Base-by-base conservation (phyloP, 2,888 invertebrate species). In the Oligia latruncula region DNA sequence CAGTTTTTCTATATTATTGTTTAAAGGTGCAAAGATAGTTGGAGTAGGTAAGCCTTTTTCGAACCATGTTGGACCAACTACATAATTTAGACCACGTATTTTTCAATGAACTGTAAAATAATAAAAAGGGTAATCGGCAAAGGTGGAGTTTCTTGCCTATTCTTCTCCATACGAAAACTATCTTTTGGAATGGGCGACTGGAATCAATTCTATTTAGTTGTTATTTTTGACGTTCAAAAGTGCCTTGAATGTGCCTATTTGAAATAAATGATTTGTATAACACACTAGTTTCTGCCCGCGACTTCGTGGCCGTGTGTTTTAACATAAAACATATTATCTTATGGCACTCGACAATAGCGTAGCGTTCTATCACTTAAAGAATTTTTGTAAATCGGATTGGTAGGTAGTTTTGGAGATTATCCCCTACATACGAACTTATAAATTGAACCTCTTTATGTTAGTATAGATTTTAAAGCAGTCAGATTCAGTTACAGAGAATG, bases 1-100 rank as follows among this genome's bases (percentile, higher is more conserved):
- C 49, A 17, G 65, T 52, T 72, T 81, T 73, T 64, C 20, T 49
- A 20, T 60, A 66, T 67, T 71, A 52, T 67, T 70, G 52, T 40
- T 66, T 23, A 40, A 68, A 58, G 4, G 43, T n/a, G n/a, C 35
- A 75, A 62, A 40, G 15, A 2, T n/a, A 8, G 29, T 68, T 78
- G 3, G 20, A 23, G 40, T 40, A 6, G 40, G 40, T 23, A 60
- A 67, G n/a, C 78, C 23, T 78, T 46, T 67, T 49, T 40, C 5
- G 6, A 55, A 23, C 9, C 9, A 43, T 76, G 11, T 40, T 43
- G 17, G 4, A 20, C 5, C 9, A 46, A 29, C 2, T 52, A 40
- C 40, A 40, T 40, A 13, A 1, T 13, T 49, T n/a, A 1, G 5
- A 13, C 4, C 8, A 11, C 17, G 3, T 13, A 23, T 70, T 29